Evolutionary conservation across 2,888 invertebrate genomes (phyloP).

Genomic region (Deilephila porcellus): DNA sequence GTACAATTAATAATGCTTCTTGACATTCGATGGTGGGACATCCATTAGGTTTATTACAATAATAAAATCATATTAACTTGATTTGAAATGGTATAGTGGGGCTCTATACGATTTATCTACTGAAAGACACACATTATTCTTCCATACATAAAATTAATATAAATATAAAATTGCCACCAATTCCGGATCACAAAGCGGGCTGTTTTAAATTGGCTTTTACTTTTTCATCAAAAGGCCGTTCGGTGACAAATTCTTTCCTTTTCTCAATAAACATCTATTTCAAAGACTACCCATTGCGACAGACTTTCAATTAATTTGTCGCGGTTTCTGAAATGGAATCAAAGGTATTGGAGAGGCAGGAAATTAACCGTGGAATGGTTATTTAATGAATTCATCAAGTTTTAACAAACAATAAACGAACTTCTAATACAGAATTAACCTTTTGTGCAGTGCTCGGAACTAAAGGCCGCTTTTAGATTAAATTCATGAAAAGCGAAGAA

Average conservation of each 20-base stretch:
- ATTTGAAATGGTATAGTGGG: no score
- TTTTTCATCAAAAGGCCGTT: background rate
- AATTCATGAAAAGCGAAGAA: background rate
- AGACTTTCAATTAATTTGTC: slow-evolving; percentile 19
- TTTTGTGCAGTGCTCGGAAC: background rate
- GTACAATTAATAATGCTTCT: no score
- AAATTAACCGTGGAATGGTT: slow-evolving; percentile 15
- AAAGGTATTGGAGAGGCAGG: background rate
- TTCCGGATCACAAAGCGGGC: no score
- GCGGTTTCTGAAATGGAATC: slow-evolving; percentile 1
- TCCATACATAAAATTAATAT: no score
- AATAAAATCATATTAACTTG: no score
- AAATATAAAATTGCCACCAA: no score
- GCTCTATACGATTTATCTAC: no score
- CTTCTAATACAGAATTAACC: background rate
- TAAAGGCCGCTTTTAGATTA: background rate
- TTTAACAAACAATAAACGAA: slow-evolving; percentile 10
- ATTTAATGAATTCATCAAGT: slow-evolving; percentile 13
- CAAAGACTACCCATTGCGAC: background rate
- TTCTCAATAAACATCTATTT: background rate
- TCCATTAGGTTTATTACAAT: no score
- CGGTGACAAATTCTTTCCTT: slow-evolving; percentile 1
- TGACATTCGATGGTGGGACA: no score
- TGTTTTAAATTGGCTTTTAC: background rate
- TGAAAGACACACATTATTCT: no score